Percentiles rank a stretch among this genome's conserved stretches.
Evolutionary conservation across 2,797 vertebrate species (phyloP).

Genomic region (Clarias platycephalus): DNA sequence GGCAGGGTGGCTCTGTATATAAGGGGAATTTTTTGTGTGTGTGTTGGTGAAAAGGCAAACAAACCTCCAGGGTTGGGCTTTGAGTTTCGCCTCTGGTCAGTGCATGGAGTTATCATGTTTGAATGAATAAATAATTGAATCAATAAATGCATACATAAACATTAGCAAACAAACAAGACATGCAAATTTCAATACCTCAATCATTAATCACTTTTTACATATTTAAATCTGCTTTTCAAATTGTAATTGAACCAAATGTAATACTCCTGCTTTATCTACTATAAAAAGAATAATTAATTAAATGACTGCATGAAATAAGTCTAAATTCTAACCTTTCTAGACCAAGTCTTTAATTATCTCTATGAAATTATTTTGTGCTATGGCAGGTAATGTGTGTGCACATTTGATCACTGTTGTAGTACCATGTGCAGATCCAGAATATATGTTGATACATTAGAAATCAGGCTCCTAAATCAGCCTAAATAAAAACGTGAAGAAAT

Average conservation of each 20-base stretch:
- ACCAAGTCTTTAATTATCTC: not conserved
- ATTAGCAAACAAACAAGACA: not conserved
- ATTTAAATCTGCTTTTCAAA: not conserved
- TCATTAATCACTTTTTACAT: not conserved
- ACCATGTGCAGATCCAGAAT: not conserved
- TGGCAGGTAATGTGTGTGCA: not conserved
- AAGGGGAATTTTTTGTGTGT: not conserved
- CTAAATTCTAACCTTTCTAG: not conserved
- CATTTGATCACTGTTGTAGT: not conserved
- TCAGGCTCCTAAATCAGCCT: not conserved
- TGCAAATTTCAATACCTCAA: not conserved
- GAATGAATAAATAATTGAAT: no score
- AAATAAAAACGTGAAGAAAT: slow-evolving; percentile 26
- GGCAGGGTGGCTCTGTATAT: not conserved
- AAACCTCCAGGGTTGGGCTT: no score
- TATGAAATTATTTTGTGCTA: not conserved
- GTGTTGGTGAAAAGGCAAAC: no score
- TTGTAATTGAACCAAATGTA: not conserved
- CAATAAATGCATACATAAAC: not conserved
- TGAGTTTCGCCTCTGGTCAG: no score
- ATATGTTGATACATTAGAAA: not conserved
- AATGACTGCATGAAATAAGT: not conserved
- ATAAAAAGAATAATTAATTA: not conserved
- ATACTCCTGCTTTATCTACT: not conserved
- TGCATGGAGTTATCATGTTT: no score